Conservation (phyloP, 2,113 vertebrate species). For the Melanotaenia duboulayi region DNA sequence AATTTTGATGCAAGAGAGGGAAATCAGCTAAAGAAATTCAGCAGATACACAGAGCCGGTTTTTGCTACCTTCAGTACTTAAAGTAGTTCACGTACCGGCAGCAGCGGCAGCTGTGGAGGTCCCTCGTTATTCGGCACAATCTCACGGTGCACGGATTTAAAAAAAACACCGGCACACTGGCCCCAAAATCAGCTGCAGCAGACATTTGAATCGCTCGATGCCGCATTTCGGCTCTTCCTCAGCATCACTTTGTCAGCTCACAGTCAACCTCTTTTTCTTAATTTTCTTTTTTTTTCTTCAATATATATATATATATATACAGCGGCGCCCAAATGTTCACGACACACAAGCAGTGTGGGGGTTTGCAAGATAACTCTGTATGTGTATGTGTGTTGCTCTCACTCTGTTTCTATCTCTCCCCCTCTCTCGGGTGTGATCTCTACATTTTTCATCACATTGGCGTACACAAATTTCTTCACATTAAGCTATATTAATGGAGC, state of each 20-base stretch:
- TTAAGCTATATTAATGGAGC: slow-evolving; percentile 19
- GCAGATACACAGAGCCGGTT: slow-evolving; percentile 37
- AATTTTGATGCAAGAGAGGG: slow-evolving; percentile 40
- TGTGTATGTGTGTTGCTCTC: slow-evolving; percentile 24
- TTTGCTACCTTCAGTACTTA: slow-evolving; percentile 48
- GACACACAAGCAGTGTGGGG: slow-evolving; percentile 63
- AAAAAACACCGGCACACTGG: slow-evolving; percentile 66
- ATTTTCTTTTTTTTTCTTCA: slow-evolving; percentile 1
- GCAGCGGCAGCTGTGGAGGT: slow-evolving; percentile 42
- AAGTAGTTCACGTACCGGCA: slow-evolving; percentile 56
- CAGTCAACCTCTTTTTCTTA: neutral
- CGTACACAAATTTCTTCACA: slow-evolving; percentile 54
- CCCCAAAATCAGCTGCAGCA: slow-evolving; percentile 54
- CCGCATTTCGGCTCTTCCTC: slow-evolving; percentile 25
- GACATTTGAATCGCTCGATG: slow-evolving; percentile 23
- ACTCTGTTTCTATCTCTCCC: slow-evolving; percentile 44
- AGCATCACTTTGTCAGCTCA: slow-evolving; percentile 19
- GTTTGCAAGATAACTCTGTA: slow-evolving; percentile 55
- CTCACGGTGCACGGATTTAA: slow-evolving; percentile 38
- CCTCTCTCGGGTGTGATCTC: slow-evolving; percentile 54
- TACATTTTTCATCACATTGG: slow-evolving; percentile 65
- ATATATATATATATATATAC: too few relatives aligned
- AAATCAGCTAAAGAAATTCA: slow-evolving; percentile 23
- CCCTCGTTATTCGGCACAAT: slow-evolving; percentile 23
- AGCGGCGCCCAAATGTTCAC: slow-evolving; percentile 63